Evolutionary conservation across 92 coral and sea anemone genomes (phyloP).

Genomic region (Scolanthus callimorphus): DNA sequence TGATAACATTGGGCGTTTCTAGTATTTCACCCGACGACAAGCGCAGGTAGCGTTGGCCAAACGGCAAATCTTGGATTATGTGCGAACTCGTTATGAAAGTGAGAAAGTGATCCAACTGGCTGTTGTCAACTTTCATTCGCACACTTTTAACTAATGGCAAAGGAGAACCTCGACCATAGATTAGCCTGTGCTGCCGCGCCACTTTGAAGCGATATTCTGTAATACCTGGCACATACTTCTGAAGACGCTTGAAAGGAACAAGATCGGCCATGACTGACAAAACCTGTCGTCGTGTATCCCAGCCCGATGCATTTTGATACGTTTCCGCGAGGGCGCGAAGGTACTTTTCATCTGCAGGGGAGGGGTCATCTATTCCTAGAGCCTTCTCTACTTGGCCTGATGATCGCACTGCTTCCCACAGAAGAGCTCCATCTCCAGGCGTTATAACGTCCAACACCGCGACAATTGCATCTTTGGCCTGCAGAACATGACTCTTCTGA

Average conservation of each 20-base stretch:
- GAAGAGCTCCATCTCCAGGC: too few species aligned
- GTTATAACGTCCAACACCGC: too few species aligned
- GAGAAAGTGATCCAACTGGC: constrained; percentile 21
- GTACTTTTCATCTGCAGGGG: too few species aligned
- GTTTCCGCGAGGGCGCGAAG: too few species aligned
- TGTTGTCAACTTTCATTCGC: constrained; percentile 3
- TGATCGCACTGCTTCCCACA: too few species aligned
- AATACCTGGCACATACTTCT: constrained; percentile 11
- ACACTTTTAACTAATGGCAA: not conserved
- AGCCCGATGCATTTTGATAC: too few species aligned
- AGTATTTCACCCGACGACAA: constrained; percentile 25
- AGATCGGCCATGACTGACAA: constrained; percentile 27
- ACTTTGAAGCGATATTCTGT: constrained; percentile 19
- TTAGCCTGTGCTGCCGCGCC: constrained; percentile 11
- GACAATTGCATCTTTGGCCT: too few species aligned
- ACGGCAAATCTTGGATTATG: constrained; percentile 26
- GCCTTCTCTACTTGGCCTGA: too few species aligned
- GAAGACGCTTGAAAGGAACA: constrained; percentile 13
- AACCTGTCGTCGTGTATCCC: constrained; percentile 27
- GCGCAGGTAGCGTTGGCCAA: constrained; percentile 9
- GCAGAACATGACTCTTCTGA: too few species aligned
- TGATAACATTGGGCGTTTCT: constrained; percentile 17
- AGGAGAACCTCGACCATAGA: constrained; percentile 9
- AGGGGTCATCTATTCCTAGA: too few species aligned
- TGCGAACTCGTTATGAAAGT: constrained; percentile 28